Percentiles rank a stretch among this genome's conserved stretches.
These are phyloP conservation scores for Gorsachius magnificus DNA, from an alignment of 2,797 vertebrate genomes.

Conservation along the genomic window DNA sequence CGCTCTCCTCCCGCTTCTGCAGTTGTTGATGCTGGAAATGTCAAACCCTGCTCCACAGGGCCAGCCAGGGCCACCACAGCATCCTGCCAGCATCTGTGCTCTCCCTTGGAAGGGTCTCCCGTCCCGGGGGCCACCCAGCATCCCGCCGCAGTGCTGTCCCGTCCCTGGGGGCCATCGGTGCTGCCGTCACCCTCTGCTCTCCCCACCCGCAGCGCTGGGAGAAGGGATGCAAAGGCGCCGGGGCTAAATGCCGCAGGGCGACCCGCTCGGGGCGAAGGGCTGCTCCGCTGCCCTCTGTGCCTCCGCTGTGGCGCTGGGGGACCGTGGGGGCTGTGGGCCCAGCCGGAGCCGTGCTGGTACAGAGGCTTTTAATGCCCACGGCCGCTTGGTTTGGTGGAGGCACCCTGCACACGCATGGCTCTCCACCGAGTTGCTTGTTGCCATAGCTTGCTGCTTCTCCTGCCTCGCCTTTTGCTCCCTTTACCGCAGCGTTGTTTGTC, in stretches of 20 bases:
- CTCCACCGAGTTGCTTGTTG: neutral
- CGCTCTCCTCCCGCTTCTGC: neutral
- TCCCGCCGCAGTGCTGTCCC: neutral
- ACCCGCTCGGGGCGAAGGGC: accelerated
- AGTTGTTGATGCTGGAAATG: neutral
- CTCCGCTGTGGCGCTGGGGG: accelerated
- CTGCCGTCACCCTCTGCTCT: neutral
- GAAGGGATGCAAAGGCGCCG: neutral
- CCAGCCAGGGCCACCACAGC: neutral
- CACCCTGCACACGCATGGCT: neutral
- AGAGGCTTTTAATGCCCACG: neutral
- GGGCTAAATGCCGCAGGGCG: neutral
- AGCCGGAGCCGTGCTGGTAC: neutral
- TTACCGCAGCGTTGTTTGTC: neutral
- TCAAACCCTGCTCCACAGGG: neutral
- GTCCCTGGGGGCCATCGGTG: accelerated
- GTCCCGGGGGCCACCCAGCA: neutral
- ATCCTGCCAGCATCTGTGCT: neutral
- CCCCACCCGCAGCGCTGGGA: neutral
- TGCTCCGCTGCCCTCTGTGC: neutral
- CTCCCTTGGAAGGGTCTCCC: too few relatives aligned
- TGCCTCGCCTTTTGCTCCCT: neutral
- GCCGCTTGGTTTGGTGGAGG: neutral
- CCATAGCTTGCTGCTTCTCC: conserved; percentile 4
- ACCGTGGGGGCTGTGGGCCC: neutral